These are phyloP conservation scores for Drosophila robusta DNA, from an alignment of 2,888 invertebrate genomes.

Conservation along the genomic window DNA sequence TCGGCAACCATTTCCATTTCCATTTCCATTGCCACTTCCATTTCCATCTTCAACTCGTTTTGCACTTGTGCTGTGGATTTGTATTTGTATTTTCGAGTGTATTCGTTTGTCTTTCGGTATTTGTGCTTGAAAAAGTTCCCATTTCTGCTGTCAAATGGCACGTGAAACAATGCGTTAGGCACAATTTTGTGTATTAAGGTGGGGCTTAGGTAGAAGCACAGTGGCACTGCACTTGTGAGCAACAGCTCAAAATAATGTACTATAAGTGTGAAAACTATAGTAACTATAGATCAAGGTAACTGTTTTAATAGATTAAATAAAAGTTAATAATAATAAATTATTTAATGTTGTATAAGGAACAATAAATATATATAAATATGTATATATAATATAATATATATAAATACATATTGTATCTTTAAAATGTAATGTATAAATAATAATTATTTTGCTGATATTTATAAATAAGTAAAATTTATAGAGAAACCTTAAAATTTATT, in stretches of 20 bases:
- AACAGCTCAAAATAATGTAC: neutral
- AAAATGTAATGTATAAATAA: too few species aligned
- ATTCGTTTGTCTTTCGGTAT: constrained; percentile 65
- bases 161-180: constrained; percentile 66
- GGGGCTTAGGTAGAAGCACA: constrained; percentile 27
- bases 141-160: constrained; percentile 72
- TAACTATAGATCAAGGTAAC: too few species aligned
- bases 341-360: too few species aligned
- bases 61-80: constrained; percentile 28
- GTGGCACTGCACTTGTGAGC: constrained; percentile 4
- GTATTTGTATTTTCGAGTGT: constrained; percentile 60
- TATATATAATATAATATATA: too few species aligned
- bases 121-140: constrained; percentile 73
- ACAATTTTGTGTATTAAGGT: constrained; percentile 28
- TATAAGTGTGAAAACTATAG: neutral
- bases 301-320: too few species aligned
- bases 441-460: too few species aligned
- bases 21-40: constrained; percentile 1
- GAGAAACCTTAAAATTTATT: too few species aligned
- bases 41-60: constrained; percentile 29
- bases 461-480: too few species aligned
- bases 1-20: constrained; percentile 17
- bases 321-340: too few species aligned
- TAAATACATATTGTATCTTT: too few species aligned
- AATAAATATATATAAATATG: too few species aligned